These are phyloP conservation scores for Falco berigora DNA, from an alignment of 2,797 vertebrate genomes.

Conservation along the genomic window DNA sequence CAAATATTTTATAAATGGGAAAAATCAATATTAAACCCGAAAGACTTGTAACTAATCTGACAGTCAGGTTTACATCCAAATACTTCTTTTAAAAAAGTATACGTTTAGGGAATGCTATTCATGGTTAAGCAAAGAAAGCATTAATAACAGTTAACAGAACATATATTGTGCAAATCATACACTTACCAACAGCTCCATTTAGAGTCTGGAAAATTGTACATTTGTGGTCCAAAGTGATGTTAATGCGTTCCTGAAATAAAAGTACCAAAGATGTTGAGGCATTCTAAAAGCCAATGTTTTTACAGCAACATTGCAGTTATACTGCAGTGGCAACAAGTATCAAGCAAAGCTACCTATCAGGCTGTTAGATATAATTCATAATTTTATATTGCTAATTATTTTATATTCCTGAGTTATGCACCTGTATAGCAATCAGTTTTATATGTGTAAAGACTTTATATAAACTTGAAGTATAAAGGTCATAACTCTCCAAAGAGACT, in stretches of 20 bases:
- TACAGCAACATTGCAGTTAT: not conserved
- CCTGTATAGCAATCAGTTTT: not conserved
- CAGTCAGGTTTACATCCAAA: not conserved
- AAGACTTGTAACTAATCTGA: not conserved
- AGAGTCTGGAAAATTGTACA: constrained; percentile 95
- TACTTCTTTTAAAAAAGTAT: not conserved
- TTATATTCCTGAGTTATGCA: not conserved
- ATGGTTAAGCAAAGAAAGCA: not conserved
- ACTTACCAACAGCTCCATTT: constrained; percentile 90
- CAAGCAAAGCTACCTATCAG: not conserved
- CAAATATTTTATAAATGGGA: not conserved
- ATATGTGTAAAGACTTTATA: not conserved
- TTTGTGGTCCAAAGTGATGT: constrained; percentile 95
- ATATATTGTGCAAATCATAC: not conserved
- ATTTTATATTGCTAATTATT: not conserved
- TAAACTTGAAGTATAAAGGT: not conserved
- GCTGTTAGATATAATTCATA: not conserved
- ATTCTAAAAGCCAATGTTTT: not conserved
- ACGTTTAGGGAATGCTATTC: not conserved
- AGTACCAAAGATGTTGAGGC: not conserved
- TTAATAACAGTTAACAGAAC: not conserved
- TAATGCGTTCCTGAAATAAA: constrained; percentile 81
- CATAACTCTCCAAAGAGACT: not conserved
- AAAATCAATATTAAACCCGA: not conserved
- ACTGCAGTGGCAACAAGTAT: not conserved